Base-by-base conservation (phyloP, 2,113 vertebrate genomes). In the Lagenorhynchus albirostris region DNA sequence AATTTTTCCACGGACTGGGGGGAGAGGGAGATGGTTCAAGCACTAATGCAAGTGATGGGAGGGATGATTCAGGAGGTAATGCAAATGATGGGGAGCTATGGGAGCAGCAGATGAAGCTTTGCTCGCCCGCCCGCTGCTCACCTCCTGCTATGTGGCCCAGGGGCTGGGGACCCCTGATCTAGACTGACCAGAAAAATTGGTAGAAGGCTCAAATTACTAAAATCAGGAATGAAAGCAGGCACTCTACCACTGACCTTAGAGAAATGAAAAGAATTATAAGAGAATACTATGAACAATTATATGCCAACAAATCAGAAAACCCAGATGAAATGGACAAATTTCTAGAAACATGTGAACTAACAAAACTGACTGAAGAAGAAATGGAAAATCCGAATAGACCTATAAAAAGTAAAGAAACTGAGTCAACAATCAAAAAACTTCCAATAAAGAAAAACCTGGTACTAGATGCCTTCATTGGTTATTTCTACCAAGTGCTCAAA, bases 121-220 rank as follows among this genome's bases (percentile, higher is more conserved):
- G 15, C 53, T 53, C 5, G 0, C 53, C 18, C 0, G 1, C 53
- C 5, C 1, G 1, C 53, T 53, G 53, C 53, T 18, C 53, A 53
- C 15, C 53, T 53, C 53, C 53, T 18, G 53, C 53, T 53, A 53
- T 53, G 53, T 53, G 53, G 53, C 53, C 53, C 53, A 53, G 53
- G 15, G 15, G 53, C 53, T 53, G 53, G 53, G 15, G 53, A 53
- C 53, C 53, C 53, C 53, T 18, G 15, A 53, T 53, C 53, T 53
- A 79, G 25, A 53, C 4, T 65, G n/a, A 90, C 23, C 44, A 90
- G 25, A 90, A 79, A 67, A 79, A 38, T 38, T 38, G 17, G 33
- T 25, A 79, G 44, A 90, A 79, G 47, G 10, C 60, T 53, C 25
- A 79, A 53, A 79, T 79, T 9, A 79, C 33, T 55, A 79, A 67